Percentiles rank a stretch among this genome's conserved stretches.
Evolutionary conservation across 92 coral and sea anemone genomes (phyloP).

Genomic region (Pocillopora grandis): DNA sequence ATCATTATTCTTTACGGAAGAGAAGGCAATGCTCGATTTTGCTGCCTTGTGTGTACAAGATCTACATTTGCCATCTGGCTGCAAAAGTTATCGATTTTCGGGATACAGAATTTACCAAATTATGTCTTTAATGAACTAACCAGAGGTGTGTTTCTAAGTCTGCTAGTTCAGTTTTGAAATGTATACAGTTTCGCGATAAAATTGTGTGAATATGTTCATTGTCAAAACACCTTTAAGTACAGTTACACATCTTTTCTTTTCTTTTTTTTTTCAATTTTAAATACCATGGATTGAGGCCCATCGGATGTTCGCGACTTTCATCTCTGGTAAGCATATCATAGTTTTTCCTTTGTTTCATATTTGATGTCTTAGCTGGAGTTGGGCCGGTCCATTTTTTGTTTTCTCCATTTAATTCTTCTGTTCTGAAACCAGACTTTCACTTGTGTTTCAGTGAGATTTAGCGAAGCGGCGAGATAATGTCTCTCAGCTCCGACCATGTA

Average conservation of each 20-base stretch:
- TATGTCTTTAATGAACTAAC: not conserved
- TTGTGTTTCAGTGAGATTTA: conserved; percentile 95
- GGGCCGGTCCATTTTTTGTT: conserved; percentile 86
- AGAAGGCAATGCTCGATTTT: not conserved
- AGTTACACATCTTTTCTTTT: not conserved
- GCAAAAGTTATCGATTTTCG: not conserved
- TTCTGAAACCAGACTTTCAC: conserved; percentile 99
- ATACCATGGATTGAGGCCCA: not conserved
- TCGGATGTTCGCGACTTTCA: not conserved
- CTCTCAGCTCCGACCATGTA: conserved; percentile 98
- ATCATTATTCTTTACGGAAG: conserved; percentile 23
- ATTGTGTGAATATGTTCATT: conserved; percentile 3
- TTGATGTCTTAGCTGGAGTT: conserved; percentile 30
- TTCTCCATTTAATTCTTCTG: conserved; percentile 96
- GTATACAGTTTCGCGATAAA: not conserved
- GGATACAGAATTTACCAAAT: not conserved
- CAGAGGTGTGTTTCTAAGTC: not conserved
- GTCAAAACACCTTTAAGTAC: not conserved
- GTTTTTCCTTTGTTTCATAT: not conserved
- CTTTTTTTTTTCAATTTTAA: not conserved
- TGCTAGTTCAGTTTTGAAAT: not conserved
- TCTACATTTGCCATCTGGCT: not conserved
- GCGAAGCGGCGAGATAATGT: conserved; percentile 94
- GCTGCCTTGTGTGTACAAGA: not conserved
- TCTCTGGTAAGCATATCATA: not conserved